Percentiles rank a stretch among this genome's conserved stretches.
Evolutionary conservation across 2,113 vertebrate genomes (phyloP).

Genomic region (Anolis sagrei): DNA sequence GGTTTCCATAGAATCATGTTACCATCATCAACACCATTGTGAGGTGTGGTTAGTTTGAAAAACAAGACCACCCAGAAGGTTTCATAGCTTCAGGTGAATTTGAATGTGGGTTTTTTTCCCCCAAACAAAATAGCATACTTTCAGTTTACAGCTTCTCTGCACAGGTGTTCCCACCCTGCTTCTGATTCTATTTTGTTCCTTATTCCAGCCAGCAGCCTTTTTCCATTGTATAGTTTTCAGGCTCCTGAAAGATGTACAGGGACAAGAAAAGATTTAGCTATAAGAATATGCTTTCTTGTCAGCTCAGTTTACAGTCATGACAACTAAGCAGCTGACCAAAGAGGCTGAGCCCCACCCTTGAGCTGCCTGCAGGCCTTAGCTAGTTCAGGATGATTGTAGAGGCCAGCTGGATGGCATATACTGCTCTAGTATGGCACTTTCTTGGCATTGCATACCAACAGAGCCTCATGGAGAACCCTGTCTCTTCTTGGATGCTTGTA

Average conservation of each 20-base stretch:
- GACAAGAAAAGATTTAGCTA: background rate
- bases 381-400: conserved; percentile 7
- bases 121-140: background rate
- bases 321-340: conserved; percentile 16
- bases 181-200: background rate
- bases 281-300: conserved; percentile 11
- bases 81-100: background rate
- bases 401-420: conserved; percentile 26
- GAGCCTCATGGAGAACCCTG: background rate
- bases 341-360: background rate
- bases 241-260: background rate
- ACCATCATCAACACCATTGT: background rate
- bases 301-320: conserved; percentile 17
- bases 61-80: background rate
- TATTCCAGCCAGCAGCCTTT: too few species aligned
- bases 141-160: background rate
- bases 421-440: conserved; percentile 1
- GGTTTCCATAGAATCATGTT: background rate
- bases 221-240: background rate
- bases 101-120: background rate
- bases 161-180: background rate
- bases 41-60: background rate
- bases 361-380: background rate
- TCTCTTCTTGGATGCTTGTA: background rate
- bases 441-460: background rate